phyloP scores from a whole-genome alignment of 2,113 vertebrate species.

The Naja naja region DNA sequence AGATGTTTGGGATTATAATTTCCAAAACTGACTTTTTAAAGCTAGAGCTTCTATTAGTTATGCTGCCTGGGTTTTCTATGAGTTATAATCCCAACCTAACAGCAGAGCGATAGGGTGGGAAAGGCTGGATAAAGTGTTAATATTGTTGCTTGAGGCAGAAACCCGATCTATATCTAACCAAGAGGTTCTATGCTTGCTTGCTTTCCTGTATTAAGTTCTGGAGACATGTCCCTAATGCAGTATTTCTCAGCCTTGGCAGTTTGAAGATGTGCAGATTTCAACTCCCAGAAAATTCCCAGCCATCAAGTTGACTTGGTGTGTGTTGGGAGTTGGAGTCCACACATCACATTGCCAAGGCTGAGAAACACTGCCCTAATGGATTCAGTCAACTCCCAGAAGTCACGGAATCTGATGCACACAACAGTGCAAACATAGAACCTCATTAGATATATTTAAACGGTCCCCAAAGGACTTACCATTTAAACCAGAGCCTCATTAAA shows the following conservation, averaged over 20 bases:
- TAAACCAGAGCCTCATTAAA: background rate
- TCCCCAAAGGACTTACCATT: background rate
- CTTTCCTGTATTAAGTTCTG: background rate
- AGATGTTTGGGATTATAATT: background rate
- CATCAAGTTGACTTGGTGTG: background rate
- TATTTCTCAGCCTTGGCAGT: background rate
- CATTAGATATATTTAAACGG: conserved; percentile 13
- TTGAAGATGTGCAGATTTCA: background rate
- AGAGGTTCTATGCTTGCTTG: background rate
- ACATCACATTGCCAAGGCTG: background rate
- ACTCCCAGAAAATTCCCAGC: background rate
- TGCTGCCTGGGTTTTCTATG: background rate
- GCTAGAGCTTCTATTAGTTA: background rate
- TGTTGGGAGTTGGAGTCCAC: background rate
- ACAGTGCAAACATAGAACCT: background rate
- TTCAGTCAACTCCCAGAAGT: background rate
- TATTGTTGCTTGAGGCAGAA: background rate
- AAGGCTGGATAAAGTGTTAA: background rate
- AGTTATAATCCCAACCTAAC: background rate
- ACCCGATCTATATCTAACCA: background rate
- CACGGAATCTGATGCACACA: background rate
- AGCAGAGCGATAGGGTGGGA: background rate
- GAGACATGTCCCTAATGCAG: background rate
- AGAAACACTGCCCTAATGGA: background rate
- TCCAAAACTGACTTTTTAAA: background rate